Evolutionary conservation across 2,888 invertebrate species (phyloP).

Genomic region (Oscheius onirici): DNA sequence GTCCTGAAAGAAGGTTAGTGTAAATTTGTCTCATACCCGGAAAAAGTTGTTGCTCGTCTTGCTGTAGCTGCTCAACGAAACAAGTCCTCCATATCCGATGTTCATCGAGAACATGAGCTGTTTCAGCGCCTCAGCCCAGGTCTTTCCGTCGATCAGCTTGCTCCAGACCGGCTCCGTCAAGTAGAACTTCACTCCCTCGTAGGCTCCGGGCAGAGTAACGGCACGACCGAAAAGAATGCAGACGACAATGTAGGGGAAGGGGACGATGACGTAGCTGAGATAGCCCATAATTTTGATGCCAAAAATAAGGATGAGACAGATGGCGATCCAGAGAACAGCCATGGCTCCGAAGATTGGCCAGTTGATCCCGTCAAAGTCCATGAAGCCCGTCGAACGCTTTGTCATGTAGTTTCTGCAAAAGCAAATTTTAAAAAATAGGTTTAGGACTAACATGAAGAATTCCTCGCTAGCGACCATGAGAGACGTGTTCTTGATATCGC

Average conservation of each 20-base stretch:
- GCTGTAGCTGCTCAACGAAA: slow-evolving; percentile 64
- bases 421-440: no score
- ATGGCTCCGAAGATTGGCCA: slow-evolving; percentile 41
- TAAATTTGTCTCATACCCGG: slow-evolving; percentile 33
- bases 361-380: slow-evolving; percentile 54
- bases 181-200: slow-evolving; percentile 60
- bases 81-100: slow-evolving; percentile 64
- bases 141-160: slow-evolving; percentile 33
- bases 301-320: slow-evolving; percentile 56
- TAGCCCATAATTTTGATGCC: slow-evolving; percentile 63
- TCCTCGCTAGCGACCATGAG: slow-evolving; percentile 6
- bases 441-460: neutral
- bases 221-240: slow-evolving; percentile 62
- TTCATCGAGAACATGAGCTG: slow-evolving; percentile 66
- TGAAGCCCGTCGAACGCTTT: slow-evolving; percentile 45
- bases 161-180: slow-evolving; percentile 60
- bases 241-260: slow-evolving; percentile 65
- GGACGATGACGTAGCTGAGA: slow-evolving; percentile 52
- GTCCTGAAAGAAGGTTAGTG: slow-evolving; percentile 41
- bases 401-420: slow-evolving; percentile 58
- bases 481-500: neutral
- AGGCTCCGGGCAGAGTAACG: slow-evolving; percentile 60
- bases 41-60: slow-evolving; percentile 59
- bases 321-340: slow-evolving; percentile 52
- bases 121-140: slow-evolving; percentile 64